Conservation (phyloP, 2,113 vertebrate genomes). For the Brienomyrus longianalis region DNA sequence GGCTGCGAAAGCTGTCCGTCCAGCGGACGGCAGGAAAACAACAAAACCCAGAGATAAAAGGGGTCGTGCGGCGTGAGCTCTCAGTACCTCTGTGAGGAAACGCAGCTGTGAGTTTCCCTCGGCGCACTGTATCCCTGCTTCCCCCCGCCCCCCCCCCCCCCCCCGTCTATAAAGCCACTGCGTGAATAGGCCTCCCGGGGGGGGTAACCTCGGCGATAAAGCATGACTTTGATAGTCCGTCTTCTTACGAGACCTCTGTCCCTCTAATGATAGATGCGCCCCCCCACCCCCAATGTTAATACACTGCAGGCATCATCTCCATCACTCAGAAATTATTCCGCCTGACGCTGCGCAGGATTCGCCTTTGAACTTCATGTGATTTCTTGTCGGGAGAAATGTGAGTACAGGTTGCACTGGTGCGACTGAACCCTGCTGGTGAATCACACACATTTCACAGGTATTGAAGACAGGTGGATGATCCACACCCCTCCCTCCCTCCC, state of each 20-base stretch:
- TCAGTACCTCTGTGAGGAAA: conserved; percentile 16
- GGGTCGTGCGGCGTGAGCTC: background rate
- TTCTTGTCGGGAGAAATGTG: background rate
- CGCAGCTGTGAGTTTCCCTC: conserved; percentile 5
- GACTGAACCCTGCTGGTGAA: background rate
- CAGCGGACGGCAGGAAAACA: background rate
- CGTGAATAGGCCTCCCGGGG: background rate
- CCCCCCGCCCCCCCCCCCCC: too few species aligned
- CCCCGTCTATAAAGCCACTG: background rate
- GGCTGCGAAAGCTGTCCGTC: conserved; percentile 10
- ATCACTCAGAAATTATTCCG: background rate
- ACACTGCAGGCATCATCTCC: background rate
- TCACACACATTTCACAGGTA: background rate
- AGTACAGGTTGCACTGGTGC: background rate
- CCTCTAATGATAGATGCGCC: conserved; percentile 1
- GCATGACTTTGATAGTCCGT: conserved; percentile 4
- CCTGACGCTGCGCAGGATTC: background rate
- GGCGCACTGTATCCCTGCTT: background rate
- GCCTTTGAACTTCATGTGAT: conserved; percentile 4
- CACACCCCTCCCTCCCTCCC: too few species aligned
- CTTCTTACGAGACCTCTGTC: background rate
- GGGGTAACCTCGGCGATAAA: background rate
- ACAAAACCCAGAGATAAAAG: conserved; percentile 14
- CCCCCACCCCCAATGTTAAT: conserved; percentile 5
- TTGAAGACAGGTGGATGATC: background rate